phyloP scores from a whole-genome alignment of 1,140 invertebrate genomes.

The Caenorhabditis tropicalis region DNA sequence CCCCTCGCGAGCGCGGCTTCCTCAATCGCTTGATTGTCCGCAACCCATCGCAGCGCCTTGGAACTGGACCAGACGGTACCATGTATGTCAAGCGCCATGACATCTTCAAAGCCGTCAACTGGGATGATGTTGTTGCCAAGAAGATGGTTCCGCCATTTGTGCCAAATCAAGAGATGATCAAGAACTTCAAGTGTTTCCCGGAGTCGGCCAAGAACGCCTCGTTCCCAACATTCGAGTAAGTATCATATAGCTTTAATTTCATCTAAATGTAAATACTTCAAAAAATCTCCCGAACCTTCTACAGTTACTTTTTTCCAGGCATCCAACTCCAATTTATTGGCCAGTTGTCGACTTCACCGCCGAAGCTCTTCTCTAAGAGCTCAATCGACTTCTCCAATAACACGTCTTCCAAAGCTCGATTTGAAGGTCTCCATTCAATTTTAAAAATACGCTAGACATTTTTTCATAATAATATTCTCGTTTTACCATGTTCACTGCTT shows the following conservation, averaged over 20 bases:
- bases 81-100: not conserved
- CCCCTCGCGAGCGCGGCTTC: not conserved
- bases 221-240: not conserved
- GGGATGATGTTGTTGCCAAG: not conserved
- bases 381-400: not conserved
- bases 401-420: too few species aligned
- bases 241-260: not conserved
- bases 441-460: too few species aligned
- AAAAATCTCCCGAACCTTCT: too few species aligned
- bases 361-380: not conserved
- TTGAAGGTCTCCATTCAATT: too few species aligned
- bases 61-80: not conserved
- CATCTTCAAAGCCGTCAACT: not conserved
- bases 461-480: too few species aligned
- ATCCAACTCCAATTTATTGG: not conserved
- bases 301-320: not conserved
- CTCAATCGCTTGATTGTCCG: not conserved
- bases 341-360: not conserved
- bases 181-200: constrained; percentile 1
- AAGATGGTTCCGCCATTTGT: constrained; percentile 1
- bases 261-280: not conserved
- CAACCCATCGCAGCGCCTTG: not conserved
- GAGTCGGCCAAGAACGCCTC: not conserved
- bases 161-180: not conserved
- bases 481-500: too few species aligned